Evolutionary conservation across 2,888 invertebrate genomes (phyloP), one percentile per base, ranked within the genome.

Genomic region (Hesperia comma): DNA sequence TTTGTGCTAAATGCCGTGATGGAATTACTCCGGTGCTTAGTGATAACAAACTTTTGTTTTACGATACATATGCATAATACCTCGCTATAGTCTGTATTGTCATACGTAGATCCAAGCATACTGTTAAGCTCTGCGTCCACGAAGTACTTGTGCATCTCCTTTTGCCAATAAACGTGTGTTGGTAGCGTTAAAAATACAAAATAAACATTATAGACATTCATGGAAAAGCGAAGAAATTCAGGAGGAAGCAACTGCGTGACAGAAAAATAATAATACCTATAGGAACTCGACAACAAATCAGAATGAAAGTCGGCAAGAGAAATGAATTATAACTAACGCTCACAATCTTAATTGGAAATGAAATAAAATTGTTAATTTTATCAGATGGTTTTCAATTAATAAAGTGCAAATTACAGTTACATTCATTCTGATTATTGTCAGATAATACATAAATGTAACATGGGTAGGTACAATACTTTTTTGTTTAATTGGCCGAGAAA

Each of bases 101-200:
- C 94, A 91, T 94, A 94, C 80, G 93, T 91, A 72, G 94, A 90
- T 87, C 94, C 94, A 87, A 95, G 94, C 95, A 96, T 95, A 87
- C 95, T 95, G 90, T 95, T 95, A 92, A 96, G 94, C 93, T 96
- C 96, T 80, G 96, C 96, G 85, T 96, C 96, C 95, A 96, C 95
- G 94, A 95, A 96, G 94, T 96, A 95, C 90, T 94, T 95, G 94
- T 95, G 95, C 95, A 95, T 95, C 94, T 94, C 94, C 96, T 96
- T 94, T 93, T 93, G 93, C 88, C 89, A 90, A 91, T 89, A 85
- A 86, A 83, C 84, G 87, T 87, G 88, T 85, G 83, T 87, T 83
- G 90, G 87, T 90, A 84, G 90, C 92, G 86, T 90, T 88, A 88
- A 90, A 89, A 89, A 90, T 84, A 88, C 79, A 87, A 82, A 82